Conservation (phyloP, 2,797 vertebrate genomes). For the Microcaecilia unicolor region DNA sequence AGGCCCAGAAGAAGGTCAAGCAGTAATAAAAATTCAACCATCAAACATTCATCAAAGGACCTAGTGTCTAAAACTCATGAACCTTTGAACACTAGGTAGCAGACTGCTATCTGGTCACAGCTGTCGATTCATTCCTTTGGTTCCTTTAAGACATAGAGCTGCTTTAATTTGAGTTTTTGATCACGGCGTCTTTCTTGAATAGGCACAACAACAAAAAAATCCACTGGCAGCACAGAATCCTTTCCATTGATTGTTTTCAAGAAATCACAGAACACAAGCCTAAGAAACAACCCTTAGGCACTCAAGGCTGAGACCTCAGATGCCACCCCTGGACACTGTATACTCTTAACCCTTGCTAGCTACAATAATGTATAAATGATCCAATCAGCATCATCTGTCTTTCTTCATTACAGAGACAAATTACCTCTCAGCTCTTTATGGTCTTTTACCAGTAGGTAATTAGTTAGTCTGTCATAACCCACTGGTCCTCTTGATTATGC, state of each 20-base stretch:
- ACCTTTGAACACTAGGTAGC: conserved; percentile 62
- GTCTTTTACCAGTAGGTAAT: too few relatives aligned
- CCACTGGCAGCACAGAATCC: conserved; percentile 1
- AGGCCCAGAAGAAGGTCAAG: conserved; percentile 56
- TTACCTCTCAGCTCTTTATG: too few relatives aligned
- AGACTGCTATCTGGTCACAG: conserved; percentile 54
- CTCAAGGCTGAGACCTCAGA: too few relatives aligned
- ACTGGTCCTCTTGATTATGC: too few relatives aligned
- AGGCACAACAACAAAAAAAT: conserved; percentile 1
- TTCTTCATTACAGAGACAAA: too few relatives aligned
- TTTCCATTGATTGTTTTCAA: conserved; percentile 10
- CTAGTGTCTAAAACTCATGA: conserved; percentile 54
- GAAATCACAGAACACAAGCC: conserved; percentile 4
- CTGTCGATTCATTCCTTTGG: conserved; percentile 49
- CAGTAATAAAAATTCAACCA: conserved; percentile 65
- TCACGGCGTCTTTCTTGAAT: conserved; percentile 17
- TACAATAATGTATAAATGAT: too few relatives aligned
- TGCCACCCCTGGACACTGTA: too few relatives aligned
- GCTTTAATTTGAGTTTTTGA: conserved; percentile 37
- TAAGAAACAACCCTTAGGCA: too few relatives aligned
- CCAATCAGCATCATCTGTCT: too few relatives aligned
- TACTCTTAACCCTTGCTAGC: too few relatives aligned
- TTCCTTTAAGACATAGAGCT: conserved; percentile 23
- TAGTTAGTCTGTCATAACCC: too few relatives aligned
- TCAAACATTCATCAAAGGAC: conserved; percentile 73